These are phyloP conservation scores for Centropus unirufus DNA, from an alignment of 2,113 vertebrate genomes.

Conservation along the genomic window DNA sequence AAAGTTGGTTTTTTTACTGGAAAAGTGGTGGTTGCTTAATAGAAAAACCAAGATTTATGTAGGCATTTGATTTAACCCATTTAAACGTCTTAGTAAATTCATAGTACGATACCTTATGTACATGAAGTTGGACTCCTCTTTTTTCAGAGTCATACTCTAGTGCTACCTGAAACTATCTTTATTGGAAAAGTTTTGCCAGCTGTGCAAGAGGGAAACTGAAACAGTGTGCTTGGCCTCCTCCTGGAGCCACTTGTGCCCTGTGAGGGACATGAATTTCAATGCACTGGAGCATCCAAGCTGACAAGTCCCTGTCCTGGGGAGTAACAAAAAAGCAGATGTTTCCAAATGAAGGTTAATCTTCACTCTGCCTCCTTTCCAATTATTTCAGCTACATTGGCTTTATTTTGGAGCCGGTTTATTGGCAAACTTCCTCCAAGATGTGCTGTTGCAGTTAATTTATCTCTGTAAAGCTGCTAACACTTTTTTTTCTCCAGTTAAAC, in stretches of 20 bases:
- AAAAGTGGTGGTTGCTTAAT: neutral
- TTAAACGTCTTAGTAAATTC: neutral
- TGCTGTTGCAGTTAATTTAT: neutral
- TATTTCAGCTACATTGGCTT: neutral
- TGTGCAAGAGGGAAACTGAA: neutral
- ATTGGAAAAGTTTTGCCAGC: neutral
- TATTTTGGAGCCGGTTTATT: neutral
- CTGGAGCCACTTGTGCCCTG: neutral
- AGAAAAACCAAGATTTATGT: neutral
- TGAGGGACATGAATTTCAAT: fast-evolving
- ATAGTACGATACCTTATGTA: neutral
- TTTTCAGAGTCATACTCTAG: neutral
- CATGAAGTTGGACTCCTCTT: no score
- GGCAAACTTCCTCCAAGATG: neutral
- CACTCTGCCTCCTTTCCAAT: neutral
- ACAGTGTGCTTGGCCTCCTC: neutral
- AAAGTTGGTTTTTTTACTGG: neutral
- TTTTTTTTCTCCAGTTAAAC: neutral
- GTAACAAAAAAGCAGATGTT: neutral
- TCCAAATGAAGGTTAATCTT: neutral
- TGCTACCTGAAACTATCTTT: neutral
- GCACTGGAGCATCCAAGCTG: neutral
- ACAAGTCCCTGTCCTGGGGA: neutral
- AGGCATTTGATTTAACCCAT: neutral
- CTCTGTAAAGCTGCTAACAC: neutral